Evolutionary conservation across 2,888 invertebrate genomes (phyloP).

Genomic region (Eupithecia inturbata): DNA sequence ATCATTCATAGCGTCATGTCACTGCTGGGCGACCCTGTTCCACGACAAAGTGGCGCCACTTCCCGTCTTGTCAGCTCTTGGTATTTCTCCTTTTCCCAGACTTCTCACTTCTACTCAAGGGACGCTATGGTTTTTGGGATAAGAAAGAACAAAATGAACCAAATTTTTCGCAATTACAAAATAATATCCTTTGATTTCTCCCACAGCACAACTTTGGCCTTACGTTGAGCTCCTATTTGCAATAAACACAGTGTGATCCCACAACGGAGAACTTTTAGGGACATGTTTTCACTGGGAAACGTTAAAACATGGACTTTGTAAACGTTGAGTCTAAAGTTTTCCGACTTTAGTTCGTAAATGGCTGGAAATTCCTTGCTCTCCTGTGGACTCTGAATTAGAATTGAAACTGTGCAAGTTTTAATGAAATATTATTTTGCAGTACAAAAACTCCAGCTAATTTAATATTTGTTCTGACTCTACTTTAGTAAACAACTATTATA

Average conservation of each 20-base stretch:
- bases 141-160: background rate
- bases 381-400: constrained; percentile 59
- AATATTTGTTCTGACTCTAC: background rate
- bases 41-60: background rate
- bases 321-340: constrained; percentile 56
- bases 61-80: background rate
- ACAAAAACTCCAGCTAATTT: background rate
- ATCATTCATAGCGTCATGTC: background rate
- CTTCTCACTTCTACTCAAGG: background rate
- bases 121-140: background rate
- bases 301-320: constrained; percentile 63
- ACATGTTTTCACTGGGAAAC: constrained; percentile 71
- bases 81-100: background rate
- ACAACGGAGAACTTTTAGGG: constrained; percentile 63
- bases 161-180: background rate
- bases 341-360: constrained; percentile 59
- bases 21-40: background rate
- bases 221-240: constrained; percentile 67
- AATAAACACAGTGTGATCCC: constrained; percentile 72
- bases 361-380: constrained; percentile 60
- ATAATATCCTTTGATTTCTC: constrained; percentile 8
- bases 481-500: background rate
- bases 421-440: constrained; percentile 10
- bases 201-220: constrained; percentile 11
- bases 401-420: constrained; percentile 8